Evolutionary conservation across 1,140 invertebrate genomes (phyloP).

Genomic region (Orius insidiosus): DNA sequence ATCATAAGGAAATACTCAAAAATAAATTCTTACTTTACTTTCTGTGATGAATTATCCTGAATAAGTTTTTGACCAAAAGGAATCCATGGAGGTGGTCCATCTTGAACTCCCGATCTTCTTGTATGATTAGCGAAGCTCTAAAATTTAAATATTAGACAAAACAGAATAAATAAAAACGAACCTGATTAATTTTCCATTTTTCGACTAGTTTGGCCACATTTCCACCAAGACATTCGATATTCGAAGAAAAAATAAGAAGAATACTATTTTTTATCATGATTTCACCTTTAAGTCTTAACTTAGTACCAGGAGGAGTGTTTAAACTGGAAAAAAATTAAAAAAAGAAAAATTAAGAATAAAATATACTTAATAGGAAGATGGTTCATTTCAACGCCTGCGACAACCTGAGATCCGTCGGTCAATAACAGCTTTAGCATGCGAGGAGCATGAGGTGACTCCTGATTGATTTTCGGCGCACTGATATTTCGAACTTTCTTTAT

Average conservation of each 20-base stretch:
- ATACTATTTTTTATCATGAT: slow-evolving; percentile 46
- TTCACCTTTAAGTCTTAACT: slow-evolving; percentile 37
- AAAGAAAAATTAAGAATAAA: too few relatives aligned
- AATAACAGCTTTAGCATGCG: slow-evolving; percentile 64
- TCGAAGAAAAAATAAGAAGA: slow-evolving; percentile 44
- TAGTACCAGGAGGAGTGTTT: slow-evolving; percentile 60
- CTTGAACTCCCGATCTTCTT: slow-evolving; percentile 38
- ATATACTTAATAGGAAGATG: slow-evolving; percentile 38
- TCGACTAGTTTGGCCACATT: slow-evolving; percentile 65
- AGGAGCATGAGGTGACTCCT: slow-evolving; percentile 63
- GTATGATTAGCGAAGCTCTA: slow-evolving; percentile 55
- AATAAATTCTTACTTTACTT: slow-evolving; percentile 30
- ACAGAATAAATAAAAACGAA: slow-evolving; percentile 22
- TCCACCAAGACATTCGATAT: slow-evolving; percentile 57
- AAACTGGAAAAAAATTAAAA: slow-evolving; percentile 24
- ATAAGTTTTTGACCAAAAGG: slow-evolving; percentile 69
- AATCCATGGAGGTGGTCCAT: slow-evolving; percentile 75
- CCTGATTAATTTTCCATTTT: slow-evolving; percentile 74
- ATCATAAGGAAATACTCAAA: background rate
- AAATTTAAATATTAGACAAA: slow-evolving; percentile 14
- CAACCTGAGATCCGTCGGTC: slow-evolving; percentile 64
- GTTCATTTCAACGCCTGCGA: slow-evolving; percentile 57
- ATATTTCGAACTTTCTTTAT: slow-evolving; percentile 75
- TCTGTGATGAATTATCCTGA: slow-evolving; percentile 43
- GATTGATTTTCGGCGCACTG: slow-evolving; percentile 75